Evolutionary conservation across 2,113 vertebrate species (phyloP), one percentile per base, ranked within the genome.

Genomic region (Chloebia gouldiae): DNA sequence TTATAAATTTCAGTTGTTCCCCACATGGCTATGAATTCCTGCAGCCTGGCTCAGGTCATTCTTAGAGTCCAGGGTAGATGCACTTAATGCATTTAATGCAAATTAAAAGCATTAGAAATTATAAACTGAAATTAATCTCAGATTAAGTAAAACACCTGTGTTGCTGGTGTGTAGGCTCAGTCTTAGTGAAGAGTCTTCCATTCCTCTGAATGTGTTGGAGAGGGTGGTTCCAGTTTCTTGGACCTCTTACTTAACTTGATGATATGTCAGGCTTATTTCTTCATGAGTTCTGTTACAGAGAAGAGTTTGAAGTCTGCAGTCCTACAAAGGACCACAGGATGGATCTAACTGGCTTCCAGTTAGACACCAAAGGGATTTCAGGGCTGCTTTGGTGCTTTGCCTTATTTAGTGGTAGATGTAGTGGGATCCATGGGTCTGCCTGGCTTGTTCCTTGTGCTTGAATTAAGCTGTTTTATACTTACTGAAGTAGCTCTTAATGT

Each of bases 401-500:
- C 33, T 53, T 24, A 50, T 50, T 65, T 15, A 50, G 54, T 35
- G 31, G 25, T 81, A 76, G 64, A 37, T 18, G 28, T 40, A 12
- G 31, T n/a, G n/a, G 51, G 59, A 17, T 72, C 45, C 33, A 5
- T 61, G 35, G 22, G n/a, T 77, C 64, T 63, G 31, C 37, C 15
- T 17, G 17, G 10, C 17, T 73, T 75, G 13, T 66, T 86, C 22
- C n/a, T 87, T 40, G n/a, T 63, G 40, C 54, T 81, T 71, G 44
- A 85, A 49, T 65, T 87, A 65, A 85, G 28, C 53, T 85, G 25
- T 30, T n/a, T 94, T 78, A 16, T 81, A 6, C 54, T 53, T 95
- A 81, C 40, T 76, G 63, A 90, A 79, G 49, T 63, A 75, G 70
- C 15, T 69, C 45, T 65, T 12, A 14, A 2, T 81, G 49, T 94